These are phyloP conservation scores for Zoanthus sansibaricus DNA, from an alignment of 92 coral and sea anemone species.

Conservation along the genomic window DNA sequence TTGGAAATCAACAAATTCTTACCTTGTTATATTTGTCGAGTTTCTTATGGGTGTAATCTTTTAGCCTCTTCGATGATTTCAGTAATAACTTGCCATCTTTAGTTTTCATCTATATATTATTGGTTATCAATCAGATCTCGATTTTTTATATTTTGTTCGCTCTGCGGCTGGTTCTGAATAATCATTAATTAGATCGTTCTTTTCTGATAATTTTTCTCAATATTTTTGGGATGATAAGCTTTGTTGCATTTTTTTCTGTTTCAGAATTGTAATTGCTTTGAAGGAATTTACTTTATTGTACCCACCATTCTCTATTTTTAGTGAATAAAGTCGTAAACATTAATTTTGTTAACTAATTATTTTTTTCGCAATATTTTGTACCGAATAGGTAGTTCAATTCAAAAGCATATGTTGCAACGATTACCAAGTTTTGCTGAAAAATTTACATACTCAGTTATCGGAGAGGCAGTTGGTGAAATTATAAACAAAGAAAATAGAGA, in stretches of 20 bases:
- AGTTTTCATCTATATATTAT: neutral
- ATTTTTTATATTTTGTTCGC: too few relatives aligned
- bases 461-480: slow-evolving; percentile 70
- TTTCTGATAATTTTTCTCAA: too few relatives aligned
- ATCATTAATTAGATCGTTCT: too few relatives aligned
- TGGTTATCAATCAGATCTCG: neutral
- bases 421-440: slow-evolving; percentile 75
- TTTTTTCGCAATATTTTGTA: slow-evolving; percentile 17
- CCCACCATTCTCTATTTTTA: neutral
- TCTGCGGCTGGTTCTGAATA: too few relatives aligned
- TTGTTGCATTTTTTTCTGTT: neutral
- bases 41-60: neutral
- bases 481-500: slow-evolving; percentile 59
- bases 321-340: neutral
- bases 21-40: slow-evolving; percentile 5
- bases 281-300: neutral
- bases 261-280: neutral
- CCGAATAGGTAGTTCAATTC: slow-evolving; percentile 11
- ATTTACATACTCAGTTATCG: slow-evolving; percentile 60
- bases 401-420: slow-evolving; percentile 27
- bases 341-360: neutral
- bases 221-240: too few relatives aligned
- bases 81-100: neutral
- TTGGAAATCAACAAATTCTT: slow-evolving; percentile 6
- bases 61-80: neutral